Evolutionary conservation across 2,797 vertebrate genomes (phyloP).

Genomic region (Clarias platycephalus): DNA sequence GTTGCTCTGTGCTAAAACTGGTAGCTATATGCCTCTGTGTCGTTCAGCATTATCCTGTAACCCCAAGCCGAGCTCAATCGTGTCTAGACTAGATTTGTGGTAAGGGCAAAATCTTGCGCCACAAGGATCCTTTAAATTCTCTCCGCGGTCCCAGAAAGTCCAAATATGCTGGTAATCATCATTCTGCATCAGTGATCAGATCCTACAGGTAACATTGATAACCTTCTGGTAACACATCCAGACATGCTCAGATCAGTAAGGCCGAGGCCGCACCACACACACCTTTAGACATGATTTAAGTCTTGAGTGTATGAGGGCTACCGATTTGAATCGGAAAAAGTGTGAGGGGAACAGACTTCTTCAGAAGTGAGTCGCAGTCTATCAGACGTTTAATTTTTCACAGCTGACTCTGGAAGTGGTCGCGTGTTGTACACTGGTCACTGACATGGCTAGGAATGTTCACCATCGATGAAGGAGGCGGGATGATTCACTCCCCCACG

Average conservation of each 20-base stretch:
- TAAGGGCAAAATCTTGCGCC: background rate
- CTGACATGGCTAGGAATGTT: too few relatives aligned
- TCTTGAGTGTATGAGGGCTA: too few relatives aligned
- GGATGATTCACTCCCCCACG: too few relatives aligned
- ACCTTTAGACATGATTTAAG: too few relatives aligned
- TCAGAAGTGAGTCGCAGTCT: too few relatives aligned
- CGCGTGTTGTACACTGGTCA: too few relatives aligned
- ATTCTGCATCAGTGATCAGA: conserved; percentile 3
- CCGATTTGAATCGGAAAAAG: too few relatives aligned
- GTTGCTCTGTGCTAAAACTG: background rate
- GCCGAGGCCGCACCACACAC: too few relatives aligned
- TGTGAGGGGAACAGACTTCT: too few relatives aligned
- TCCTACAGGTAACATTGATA: background rate
- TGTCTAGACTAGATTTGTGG: background rate
- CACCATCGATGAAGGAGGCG: too few relatives aligned
- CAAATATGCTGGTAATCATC: background rate
- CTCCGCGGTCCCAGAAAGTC: background rate
- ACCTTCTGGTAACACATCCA: background rate
- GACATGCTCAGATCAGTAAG: background rate
- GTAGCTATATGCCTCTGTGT: background rate
- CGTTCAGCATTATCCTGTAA: background rate
- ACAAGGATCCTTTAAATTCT: background rate
- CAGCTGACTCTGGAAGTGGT: too few relatives aligned
- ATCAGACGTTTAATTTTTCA: too few relatives aligned
- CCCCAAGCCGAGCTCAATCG: background rate